Percentiles rank a stretch among this genome's conserved stretches.
Evolutionary conservation across 2,888 invertebrate species (phyloP).

Genomic region (Meteorus colon): DNA sequence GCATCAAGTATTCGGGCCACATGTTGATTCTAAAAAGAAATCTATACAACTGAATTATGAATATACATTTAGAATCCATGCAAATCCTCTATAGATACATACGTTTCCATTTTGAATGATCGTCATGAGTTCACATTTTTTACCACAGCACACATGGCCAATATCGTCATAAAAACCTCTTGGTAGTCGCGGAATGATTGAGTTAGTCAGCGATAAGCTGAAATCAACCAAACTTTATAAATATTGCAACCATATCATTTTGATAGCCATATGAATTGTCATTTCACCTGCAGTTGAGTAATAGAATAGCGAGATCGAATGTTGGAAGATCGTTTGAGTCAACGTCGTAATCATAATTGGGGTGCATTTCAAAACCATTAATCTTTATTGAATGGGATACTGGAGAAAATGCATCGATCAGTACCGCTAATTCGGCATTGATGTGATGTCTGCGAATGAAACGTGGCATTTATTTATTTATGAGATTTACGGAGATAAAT

Average conservation of each 20-base stretch:
- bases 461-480: too few species aligned
- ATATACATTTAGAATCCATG: slow-evolving; percentile 7
- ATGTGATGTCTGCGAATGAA: slow-evolving; percentile 50
- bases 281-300: slow-evolving; percentile 55
- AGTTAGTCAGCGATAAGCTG: slow-evolving; percentile 48
- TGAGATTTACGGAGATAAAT: too few species aligned
- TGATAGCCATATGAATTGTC: not conserved
- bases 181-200: slow-evolving; percentile 52
- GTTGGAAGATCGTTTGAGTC: slow-evolving; percentile 47
- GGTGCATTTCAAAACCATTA: slow-evolving; percentile 55
- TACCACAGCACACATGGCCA: slow-evolving; percentile 56
- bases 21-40: slow-evolving; percentile 53
- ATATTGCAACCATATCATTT: not conserved
- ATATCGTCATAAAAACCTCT: slow-evolving; percentile 51
- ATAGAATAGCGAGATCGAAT: slow-evolving; percentile 56
- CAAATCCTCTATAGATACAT: slow-evolving; percentile 22
- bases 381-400: slow-evolving; percentile 55
- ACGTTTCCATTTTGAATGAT: slow-evolving; percentile 49
- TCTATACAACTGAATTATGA: not conserved
- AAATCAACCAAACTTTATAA: slow-evolving; percentile 30
- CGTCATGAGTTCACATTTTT: slow-evolving; percentile 54
- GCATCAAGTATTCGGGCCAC: slow-evolving; percentile 41
- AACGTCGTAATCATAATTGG: slow-evolving; percentile 52
- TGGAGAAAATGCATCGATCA: slow-evolving; percentile 51
- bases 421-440: slow-evolving; percentile 51